Evolutionary conservation across 2,888 invertebrate genomes (phyloP), one percentile per base, ranked within the genome.

Genomic region (Micropterix aruncella): DNA sequence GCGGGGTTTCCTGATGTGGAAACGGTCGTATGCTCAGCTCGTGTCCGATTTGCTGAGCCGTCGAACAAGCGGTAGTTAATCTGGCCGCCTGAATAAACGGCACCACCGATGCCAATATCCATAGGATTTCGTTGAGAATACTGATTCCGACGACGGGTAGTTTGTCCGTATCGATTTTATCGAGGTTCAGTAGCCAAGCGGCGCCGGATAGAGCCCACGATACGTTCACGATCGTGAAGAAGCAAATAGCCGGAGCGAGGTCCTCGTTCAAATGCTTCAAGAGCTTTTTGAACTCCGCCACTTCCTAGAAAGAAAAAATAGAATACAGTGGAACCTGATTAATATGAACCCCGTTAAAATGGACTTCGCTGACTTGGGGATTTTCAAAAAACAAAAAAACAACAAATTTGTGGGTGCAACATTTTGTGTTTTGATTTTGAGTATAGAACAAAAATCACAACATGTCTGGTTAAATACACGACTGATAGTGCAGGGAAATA

Each of bases 61-160:
- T 73, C 16, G 76, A 73, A 54, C 87, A 88, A 37, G 82, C 79
- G 7, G 75, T 74, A 1, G 86, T 80, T 48, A 89, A 67, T 43
- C 84, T 73, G 1, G 87, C 82, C 15, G 87, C 88, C 80, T 85
- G 84, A 50, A 85, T 69, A 52, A 89, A 79, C 4, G 84, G 84
- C 38, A 75, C 79, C 3, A 75, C 47, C 1, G 79, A 71, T 41
- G 83, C 75, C 15, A 77, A 61, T 50, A 77, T 59, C 84, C 84
- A 85, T 41, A 83, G 60, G 43, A 73, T 47, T 44, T 75, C 70
- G 52, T 80, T 81, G 38, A 78, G 57, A 46, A 75, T 57, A 51
- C 75, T 75, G 44, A 83, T 70, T 42, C 75, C 75, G 43, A 73
- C 61, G 18, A 79, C 60, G 2, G 78, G 74, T 58, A 68, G 68